Evolutionary conservation across 2,797 vertebrate genomes (phyloP).

Genomic region (Onychomys arenicola): DNA sequence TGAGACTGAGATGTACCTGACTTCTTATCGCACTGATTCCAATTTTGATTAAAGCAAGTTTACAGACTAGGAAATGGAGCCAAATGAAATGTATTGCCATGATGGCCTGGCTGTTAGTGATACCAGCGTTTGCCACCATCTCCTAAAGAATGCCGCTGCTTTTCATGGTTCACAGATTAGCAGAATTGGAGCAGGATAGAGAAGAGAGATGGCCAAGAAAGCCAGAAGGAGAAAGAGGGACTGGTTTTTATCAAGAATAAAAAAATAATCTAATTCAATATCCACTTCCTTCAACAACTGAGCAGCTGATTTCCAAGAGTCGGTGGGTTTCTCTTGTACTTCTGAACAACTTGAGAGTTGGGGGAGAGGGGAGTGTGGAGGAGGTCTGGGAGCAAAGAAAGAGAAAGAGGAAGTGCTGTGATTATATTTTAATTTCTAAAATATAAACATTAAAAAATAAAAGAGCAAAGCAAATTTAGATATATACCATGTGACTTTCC

Average conservation of each 20-base stretch:
- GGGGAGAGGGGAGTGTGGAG: too few relatives aligned
- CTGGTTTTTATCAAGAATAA: slow-evolving; percentile 27
- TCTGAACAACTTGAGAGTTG: background rate
- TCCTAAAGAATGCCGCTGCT: slow-evolving; percentile 57
- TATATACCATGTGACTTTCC: background rate
- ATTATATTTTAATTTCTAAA: background rate
- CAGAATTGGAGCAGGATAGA: slow-evolving; percentile 66
- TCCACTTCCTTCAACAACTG: slow-evolving; percentile 22
- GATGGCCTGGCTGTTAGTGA: slow-evolving; percentile 47
- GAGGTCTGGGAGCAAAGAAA: background rate
- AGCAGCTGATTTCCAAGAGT: slow-evolving; percentile 34
- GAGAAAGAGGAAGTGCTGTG: background rate
- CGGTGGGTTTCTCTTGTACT: background rate
- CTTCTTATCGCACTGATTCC: slow-evolving; percentile 65
- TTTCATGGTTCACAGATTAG: slow-evolving; percentile 72
- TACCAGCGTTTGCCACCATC: slow-evolving; percentile 58
- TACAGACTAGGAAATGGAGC: slow-evolving; percentile 71
- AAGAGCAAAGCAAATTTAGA: background rate
- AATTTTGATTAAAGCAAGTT: slow-evolving; percentile 75
- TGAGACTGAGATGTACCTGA: background rate
- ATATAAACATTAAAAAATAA: background rate
- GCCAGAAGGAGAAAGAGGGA: background rate
- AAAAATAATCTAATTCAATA: slow-evolving; percentile 24
- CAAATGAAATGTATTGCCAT: slow-evolving; percentile 53
- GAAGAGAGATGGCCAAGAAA: background rate